Base-by-base conservation (phyloP, 2,888 invertebrate genomes). In the Saturnia pavonia region DNA sequence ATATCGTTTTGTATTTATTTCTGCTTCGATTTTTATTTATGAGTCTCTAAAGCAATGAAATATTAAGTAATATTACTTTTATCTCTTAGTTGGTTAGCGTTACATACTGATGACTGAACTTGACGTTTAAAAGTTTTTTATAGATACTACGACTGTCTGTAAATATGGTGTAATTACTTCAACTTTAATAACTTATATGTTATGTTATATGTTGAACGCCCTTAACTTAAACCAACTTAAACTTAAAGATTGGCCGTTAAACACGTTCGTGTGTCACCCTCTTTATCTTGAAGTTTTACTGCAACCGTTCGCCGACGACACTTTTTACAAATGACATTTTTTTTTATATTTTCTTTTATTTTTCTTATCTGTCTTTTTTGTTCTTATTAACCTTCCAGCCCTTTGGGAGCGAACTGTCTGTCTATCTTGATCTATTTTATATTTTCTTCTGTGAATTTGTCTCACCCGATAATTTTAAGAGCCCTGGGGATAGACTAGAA, bases 301-400 rank as follows among this genome's bases (percentile, higher is more conserved):
- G 70, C 75, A 73, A 66, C 71, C 73, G 73, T 74, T 69, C 73
- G 72, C 74, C 75, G 69, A 75, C 74, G 74, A 73, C 69, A 69
- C 75, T 74, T 74, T 74, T 70, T 71, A 71, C 71, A 70, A 77
- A 79, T 78, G 77, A 78, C 80, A 77, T 79, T 81, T 80, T 77
- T n/a, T 80, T 78, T 78, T 80, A 77, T 77, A 77, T 77, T 74
- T 74, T 75, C 72, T 75, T 73, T 69, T 69, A 74, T 74, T 74
- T 73, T 71, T 74, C 70, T 73, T 71, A 40, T 65, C 40, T 40
- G 8, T 25, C 40, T 1, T 70, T 67, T 69, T 48, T 60, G 22
- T 70, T 68, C 48, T 69, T 51, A 51, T 57, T 57, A 40, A 34
- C 65, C 34, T 51, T 40, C 51, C 54, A 69, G 67, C 72, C 77